A percentile compares a stretch with the other conserved stretches of the same genome.
phyloP scores from a whole-genome alignment of 2,113 vertebrate species.

The Oxygymnocypris stewartii region DNA sequence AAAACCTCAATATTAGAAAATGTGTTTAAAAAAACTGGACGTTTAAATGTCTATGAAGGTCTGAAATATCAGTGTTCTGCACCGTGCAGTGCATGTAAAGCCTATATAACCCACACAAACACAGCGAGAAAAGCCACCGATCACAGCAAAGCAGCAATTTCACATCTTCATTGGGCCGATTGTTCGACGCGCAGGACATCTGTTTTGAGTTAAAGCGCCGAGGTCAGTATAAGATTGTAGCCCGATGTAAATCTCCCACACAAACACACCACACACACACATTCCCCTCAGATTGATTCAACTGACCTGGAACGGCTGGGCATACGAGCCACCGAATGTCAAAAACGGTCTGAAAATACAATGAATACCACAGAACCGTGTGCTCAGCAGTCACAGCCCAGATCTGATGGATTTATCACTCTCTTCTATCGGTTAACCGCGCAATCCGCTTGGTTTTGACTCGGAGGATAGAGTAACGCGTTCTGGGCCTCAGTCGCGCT shows the following conservation, averaged over 20 bases:
- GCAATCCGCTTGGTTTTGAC: not conserved
- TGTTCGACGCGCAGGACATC: constrained; percentile 16
- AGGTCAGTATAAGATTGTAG: constrained; percentile 37
- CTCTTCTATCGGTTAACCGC: constrained; percentile 30
- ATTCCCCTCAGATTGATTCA: constrained; percentile 36
- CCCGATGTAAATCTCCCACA: constrained; percentile 38
- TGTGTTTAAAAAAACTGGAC: not conserved
- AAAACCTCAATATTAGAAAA: constrained; percentile 10
- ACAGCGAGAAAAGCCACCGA: not conserved
- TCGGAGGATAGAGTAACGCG: not conserved
- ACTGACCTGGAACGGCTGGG: constrained; percentile 48
- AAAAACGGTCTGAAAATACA: constrained; percentile 39
- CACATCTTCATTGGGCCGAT: constrained; percentile 27
- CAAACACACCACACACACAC: constrained; percentile 21
- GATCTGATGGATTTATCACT: not conserved
- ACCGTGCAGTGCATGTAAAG: not conserved
- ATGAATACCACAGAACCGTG: constrained; percentile 9
- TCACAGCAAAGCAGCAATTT: not conserved
- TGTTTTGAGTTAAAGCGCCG: constrained; percentile 43
- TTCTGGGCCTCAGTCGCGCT: not conserved
- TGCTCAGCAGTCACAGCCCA: not conserved
- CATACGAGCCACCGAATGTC: constrained; percentile 26
- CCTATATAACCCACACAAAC: constrained; percentile 15
- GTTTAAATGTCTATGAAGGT: not conserved
- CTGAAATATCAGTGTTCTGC: not conserved